Evolutionary conservation across 2,888 invertebrate species (phyloP).

Genomic region (Callosobruchus maculatus): DNA sequence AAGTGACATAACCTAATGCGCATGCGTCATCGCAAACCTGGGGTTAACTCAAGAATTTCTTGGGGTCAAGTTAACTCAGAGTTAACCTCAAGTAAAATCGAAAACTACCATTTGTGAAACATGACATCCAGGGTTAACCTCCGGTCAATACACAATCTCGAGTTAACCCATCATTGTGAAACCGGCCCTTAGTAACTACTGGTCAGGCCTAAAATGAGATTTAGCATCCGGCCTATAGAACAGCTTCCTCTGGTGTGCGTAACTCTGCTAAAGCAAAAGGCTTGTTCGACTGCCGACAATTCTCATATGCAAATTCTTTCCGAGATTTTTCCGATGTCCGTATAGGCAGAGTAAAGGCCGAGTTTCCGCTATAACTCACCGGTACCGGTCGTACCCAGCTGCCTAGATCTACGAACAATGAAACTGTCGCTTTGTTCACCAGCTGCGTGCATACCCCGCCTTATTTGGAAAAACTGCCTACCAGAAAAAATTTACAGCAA

Average conservation of each 20-base stretch:
- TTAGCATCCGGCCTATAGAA: not conserved
- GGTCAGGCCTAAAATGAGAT: not conserved
- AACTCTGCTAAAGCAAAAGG: not conserved
- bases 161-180: no score
- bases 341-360: constrained; percentile 2
- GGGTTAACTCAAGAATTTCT: no score
- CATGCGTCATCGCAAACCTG: no score
- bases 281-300: not conserved
- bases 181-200: no score
- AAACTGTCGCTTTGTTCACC: not conserved
- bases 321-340: not conserved
- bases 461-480: not conserved
- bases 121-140: no score
- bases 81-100: no score
- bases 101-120: no score
- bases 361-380: constrained; percentile 17
- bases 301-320: not conserved
- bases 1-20: no score
- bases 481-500: not conserved
- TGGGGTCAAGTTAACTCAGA: no score
- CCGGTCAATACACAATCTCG: no score
- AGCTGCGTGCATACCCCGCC: not conserved
- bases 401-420: not conserved
- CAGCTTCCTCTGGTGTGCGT: not conserved
- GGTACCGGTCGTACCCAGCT: not conserved